phyloP scores from a whole-genome alignment of 2,888 invertebrate species.

The Phania funesta region DNA sequence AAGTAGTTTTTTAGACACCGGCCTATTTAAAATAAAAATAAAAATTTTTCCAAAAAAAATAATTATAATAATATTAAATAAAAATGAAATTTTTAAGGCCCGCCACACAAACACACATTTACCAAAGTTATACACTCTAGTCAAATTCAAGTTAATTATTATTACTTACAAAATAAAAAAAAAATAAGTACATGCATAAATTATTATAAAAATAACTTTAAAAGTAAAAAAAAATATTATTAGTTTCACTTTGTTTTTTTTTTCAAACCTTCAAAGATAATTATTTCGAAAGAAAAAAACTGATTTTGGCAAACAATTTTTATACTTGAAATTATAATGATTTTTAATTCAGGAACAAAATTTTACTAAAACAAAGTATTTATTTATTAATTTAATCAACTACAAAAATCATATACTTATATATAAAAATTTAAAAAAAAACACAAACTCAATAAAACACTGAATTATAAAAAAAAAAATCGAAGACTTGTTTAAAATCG shows the following conservation, averaged over 20 bases:
- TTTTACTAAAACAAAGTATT: conserved; percentile 28
- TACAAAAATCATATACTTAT: not conserved
- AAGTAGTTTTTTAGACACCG: conserved; percentile 62
- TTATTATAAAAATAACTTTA: conserved; percentile 36
- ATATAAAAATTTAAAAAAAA: conserved; percentile 46
- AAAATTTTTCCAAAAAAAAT: conserved; percentile 42
- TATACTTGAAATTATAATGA: conserved; percentile 31
- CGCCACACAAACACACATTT: conserved; percentile 43
- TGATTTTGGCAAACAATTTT: conserved; percentile 62
- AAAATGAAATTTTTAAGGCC: conserved; percentile 58
- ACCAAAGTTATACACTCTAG: conserved; percentile 73
- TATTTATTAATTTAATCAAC: conserved; percentile 39
- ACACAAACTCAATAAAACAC: conserved; percentile 60
- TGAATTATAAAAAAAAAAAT: conserved; percentile 64
- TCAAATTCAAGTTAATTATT: conserved; percentile 79
- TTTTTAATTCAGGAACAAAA: conserved; percentile 39
- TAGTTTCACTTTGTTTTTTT: conserved; percentile 74
- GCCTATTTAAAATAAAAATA: conserved; percentile 47
- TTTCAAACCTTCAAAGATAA: conserved; percentile 72
- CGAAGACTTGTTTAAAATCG: conserved; percentile 52
- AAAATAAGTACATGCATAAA: no score
- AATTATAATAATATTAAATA: conserved; percentile 38
- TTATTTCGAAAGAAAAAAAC: conserved; percentile 51
- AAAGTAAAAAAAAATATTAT: conserved; percentile 53
- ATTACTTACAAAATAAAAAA: conserved; percentile 65